These are phyloP conservation scores for Poeciliopsis turneri DNA, from an alignment of 2,797 vertebrate genomes.

Conservation along the genomic window DNA sequence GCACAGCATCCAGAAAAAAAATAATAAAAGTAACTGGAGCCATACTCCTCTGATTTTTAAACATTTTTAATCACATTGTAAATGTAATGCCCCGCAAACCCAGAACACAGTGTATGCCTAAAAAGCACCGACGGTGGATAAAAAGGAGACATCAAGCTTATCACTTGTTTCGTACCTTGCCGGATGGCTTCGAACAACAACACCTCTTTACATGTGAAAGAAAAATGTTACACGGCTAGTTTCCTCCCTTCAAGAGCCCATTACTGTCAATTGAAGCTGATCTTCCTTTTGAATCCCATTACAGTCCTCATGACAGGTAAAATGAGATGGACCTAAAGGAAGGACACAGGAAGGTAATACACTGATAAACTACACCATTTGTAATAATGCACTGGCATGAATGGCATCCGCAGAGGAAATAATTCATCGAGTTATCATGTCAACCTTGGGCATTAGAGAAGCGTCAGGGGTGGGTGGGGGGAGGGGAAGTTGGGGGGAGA, in stretches of 20 bases:
- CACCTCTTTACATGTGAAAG: conserved; percentile 36
- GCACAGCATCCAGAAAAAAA: neutral
- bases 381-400: conserved; percentile 59
- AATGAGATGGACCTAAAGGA: conserved; percentile 64
- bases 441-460: conserved; percentile 55
- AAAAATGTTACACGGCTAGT: conserved; percentile 30
- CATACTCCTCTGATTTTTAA: neutral
- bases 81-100: neutral
- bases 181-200: conserved; percentile 15
- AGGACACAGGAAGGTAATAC: conserved; percentile 58
- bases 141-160: conserved; percentile 1
- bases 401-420: conserved; percentile 54
- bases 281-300: conserved; percentile 64
- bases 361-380: conserved; percentile 68
- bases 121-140: conserved; percentile 2
- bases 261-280: conserved; percentile 54
- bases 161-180: conserved; percentile 1
- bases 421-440: conserved; percentile 59
- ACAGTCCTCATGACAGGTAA: conserved; percentile 51
- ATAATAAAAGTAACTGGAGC: neutral
- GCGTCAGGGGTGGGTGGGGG: neutral
- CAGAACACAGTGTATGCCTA: neutral
- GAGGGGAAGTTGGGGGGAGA: no score
- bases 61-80: neutral
- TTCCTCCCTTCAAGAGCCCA: conserved; percentile 51